A percentile compares a stretch with the other conserved stretches of the same genome.
Evolutionary conservation across 2,113 vertebrate species (phyloP).

Genomic region (Misgurnus mizolepis): DNA sequence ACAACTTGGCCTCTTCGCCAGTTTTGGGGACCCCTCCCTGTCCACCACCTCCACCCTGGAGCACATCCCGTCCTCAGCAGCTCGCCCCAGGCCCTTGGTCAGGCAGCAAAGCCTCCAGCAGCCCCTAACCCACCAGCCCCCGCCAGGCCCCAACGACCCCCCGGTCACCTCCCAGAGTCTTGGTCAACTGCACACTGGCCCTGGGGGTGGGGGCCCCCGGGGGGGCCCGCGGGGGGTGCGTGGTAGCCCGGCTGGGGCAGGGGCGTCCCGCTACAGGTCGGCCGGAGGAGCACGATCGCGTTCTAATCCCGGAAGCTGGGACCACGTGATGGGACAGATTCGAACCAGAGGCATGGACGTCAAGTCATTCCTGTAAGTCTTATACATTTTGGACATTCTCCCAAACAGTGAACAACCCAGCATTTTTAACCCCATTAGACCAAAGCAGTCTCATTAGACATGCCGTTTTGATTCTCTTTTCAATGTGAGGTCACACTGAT

Average conservation of each 20-base stretch:
- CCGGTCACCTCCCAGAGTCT: slow-evolving; percentile 96
- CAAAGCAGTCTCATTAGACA: no score
- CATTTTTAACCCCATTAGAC: no score
- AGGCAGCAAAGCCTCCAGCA: slow-evolving; percentile 98
- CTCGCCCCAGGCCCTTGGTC: slow-evolving; percentile 90
- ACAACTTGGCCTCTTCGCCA: slow-evolving; percentile 73
- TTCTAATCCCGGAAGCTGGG: slow-evolving; percentile 97
- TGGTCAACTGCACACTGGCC: slow-evolving; percentile 89
- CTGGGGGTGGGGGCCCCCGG: slow-evolving; percentile 75
- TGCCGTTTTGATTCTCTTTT: no score
- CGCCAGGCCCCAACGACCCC: slow-evolving; percentile 87
- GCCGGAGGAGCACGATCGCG: slow-evolving; percentile 85
- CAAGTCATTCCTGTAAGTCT: slow-evolving; percentile 96
- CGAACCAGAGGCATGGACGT: slow-evolving; percentile 96
- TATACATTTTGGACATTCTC: no score
- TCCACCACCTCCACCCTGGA: slow-evolving; percentile 97
- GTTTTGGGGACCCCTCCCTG: slow-evolving; percentile 95
- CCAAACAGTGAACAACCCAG: no score
- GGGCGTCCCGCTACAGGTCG: slow-evolving; percentile 84
- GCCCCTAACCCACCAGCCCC: slow-evolving; percentile 93
- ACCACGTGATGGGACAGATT: slow-evolving; percentile 98
- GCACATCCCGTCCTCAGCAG: slow-evolving; percentile 92
- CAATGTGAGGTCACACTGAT: no score
- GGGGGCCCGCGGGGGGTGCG: slow-evolving; percentile 87
- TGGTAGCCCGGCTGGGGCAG: slow-evolving; percentile 83